phyloP scores from a whole-genome alignment of 2,888 invertebrate species.

The Hoplodrina blanda region DNA sequence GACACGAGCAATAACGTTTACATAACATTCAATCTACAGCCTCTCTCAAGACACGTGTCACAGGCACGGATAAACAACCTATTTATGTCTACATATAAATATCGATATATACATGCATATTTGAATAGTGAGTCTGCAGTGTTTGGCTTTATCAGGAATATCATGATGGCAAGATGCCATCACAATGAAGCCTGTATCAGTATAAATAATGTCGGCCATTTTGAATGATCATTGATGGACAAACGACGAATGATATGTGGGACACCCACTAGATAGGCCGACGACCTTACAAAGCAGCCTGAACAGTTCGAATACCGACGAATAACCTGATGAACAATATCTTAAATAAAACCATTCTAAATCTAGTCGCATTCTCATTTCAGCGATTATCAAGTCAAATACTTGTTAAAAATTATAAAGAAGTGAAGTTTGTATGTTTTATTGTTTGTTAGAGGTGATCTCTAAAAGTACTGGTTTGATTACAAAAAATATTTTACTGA shows the following conservation, averaged over 20 bases:
- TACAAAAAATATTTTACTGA: no score
- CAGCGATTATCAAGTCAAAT: no score
- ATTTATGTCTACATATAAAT: neutral
- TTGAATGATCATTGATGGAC: constrained; percentile 11
- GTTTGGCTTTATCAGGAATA: constrained; percentile 12
- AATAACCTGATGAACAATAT: no score
- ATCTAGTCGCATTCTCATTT: no score
- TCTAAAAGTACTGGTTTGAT: no score
- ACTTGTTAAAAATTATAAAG: no score
- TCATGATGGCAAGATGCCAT: constrained; percentile 47
- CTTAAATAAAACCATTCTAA: no score
- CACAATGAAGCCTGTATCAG: constrained; percentile 29
- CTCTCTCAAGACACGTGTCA: neutral
- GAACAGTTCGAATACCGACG: no score
- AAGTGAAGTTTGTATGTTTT: no score
- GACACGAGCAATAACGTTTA: neutral
- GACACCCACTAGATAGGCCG: neutral
- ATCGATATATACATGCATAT: constrained; percentile 9
- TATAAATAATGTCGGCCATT: constrained; percentile 18
- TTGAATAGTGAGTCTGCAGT: constrained; percentile 29
- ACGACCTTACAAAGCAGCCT: neutral
- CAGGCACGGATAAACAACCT: constrained; percentile 6
- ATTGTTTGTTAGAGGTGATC: no score
- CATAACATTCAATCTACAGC: neutral
- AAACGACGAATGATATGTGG: neutral